A percentile compares a stretch with the other conserved stretches of the same genome.
Evolutionary conservation across 2,113 vertebrate species (phyloP).

Genomic region (Centropus bengalensis): DNA sequence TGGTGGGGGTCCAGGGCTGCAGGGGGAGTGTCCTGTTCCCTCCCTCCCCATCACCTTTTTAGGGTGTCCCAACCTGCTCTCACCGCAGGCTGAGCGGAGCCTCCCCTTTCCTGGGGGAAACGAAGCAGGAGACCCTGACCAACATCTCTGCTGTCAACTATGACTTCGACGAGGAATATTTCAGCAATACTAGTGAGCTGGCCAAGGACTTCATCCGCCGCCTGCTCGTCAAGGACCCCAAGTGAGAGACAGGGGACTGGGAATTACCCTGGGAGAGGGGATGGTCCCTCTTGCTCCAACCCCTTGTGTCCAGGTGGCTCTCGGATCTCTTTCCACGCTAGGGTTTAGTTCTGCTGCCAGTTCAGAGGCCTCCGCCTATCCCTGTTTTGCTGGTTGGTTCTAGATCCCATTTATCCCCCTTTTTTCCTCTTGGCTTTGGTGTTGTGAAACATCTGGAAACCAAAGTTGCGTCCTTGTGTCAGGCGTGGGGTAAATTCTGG

Average conservation of each 20-base stretch:
- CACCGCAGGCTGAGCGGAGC: constrained; percentile 87
- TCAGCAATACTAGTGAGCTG: constrained; percentile 95
- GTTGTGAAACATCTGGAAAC: background rate
- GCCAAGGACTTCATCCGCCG: constrained; percentile 98
- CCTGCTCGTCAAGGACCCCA: constrained; percentile 95
- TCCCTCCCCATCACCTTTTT: accelerated
- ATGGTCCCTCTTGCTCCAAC: background rate
- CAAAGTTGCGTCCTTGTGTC: accelerated
- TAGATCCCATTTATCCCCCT: background rate
- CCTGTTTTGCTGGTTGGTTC: background rate
- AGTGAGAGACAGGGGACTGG: constrained; percentile 74
- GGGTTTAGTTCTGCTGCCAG: background rate
- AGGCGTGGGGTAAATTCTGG: background rate
- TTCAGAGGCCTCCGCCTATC: background rate
- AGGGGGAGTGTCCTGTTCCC: accelerated
- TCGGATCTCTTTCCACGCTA: accelerated
- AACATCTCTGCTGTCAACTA: constrained; percentile 98
- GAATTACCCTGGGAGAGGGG: background rate
- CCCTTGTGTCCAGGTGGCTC: background rate
- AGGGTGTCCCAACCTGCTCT: background rate
- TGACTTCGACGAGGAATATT: constrained; percentile 96
- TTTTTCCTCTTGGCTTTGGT: background rate
- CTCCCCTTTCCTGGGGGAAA: constrained; percentile 94
- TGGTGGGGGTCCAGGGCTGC: background rate
- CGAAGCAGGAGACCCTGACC: constrained; percentile 96